Conservation (phyloP, 2,888 invertebrate genomes). For the Epistrophe grossulariae region DNA sequence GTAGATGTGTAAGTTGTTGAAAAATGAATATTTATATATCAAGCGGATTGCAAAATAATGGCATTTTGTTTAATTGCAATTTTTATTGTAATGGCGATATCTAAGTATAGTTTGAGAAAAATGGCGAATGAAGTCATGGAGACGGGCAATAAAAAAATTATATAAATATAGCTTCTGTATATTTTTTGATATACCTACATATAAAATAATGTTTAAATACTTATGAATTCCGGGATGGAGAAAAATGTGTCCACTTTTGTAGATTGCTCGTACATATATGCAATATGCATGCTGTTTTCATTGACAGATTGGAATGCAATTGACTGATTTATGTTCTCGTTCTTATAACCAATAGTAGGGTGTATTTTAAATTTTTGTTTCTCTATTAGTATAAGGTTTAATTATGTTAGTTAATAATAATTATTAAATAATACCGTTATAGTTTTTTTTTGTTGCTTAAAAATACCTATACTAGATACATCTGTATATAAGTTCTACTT, state of each 20-base stretch:
- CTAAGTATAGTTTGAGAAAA: conserved; percentile 52
- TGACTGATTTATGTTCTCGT: conserved; percentile 59
- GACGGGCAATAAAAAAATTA: conserved; percentile 63
- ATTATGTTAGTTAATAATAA: no score
- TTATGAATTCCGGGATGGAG: conserved; percentile 13
- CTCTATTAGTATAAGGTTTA: no score
- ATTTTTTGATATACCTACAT: not conserved
- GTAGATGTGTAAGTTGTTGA: not conserved
- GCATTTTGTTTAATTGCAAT: conserved; percentile 68
- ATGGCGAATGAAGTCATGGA: conserved; percentile 67
- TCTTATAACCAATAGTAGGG: conserved; percentile 8
- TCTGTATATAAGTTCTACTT: no score
- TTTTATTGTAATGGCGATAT: conserved; percentile 63
- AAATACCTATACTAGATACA: no score
- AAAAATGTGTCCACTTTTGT: not conserved
- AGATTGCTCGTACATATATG: conserved; percentile 10
- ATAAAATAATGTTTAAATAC: conserved; percentile 1
- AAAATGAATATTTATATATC: conserved; percentile 65
- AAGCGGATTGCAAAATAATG: conserved; percentile 49
- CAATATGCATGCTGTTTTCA: conserved; percentile 50
- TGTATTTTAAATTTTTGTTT: conserved; percentile 24
- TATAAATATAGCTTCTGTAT: conserved; percentile 16
- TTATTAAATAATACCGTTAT: no score
- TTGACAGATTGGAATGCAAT: conserved; percentile 60
- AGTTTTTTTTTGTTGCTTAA: no score